Evolutionary conservation across 2,888 invertebrate genomes (phyloP).

Genomic region (Latheticus oryzae): DNA sequence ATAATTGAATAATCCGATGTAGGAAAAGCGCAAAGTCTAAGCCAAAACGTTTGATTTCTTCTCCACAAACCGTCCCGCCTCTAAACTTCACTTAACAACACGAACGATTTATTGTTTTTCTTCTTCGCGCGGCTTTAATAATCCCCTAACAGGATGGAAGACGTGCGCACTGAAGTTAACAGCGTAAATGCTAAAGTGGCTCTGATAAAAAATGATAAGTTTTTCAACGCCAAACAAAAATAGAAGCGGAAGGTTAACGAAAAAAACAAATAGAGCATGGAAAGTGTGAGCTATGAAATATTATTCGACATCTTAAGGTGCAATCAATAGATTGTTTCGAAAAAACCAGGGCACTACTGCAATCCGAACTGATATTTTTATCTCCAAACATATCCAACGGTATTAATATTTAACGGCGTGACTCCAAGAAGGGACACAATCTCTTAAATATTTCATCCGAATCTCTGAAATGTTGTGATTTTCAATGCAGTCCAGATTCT

Average conservation of each 20-base stretch:
- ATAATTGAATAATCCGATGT: slow-evolving; percentile 60
- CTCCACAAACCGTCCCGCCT: slow-evolving; percentile 8
- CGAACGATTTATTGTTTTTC: slow-evolving; percentile 38
- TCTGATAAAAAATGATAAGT: slow-evolving; percentile 9
- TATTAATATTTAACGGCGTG: slow-evolving; percentile 28
- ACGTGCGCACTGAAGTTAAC: slow-evolving; percentile 7
- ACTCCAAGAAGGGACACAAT: slow-evolving; percentile 22
- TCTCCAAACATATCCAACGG: slow-evolving; percentile 7
- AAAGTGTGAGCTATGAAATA: slow-evolving; percentile 49
- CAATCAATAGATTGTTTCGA: slow-evolving; percentile 22
- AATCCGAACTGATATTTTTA: slow-evolving; percentile 15
- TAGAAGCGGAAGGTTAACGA: slow-evolving; percentile 48
- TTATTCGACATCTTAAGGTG: slow-evolving; percentile 14
- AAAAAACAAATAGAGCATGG: slow-evolving; percentile 48
- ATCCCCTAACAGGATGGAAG: slow-evolving; percentile 26
- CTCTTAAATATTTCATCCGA: slow-evolving; percentile 31
- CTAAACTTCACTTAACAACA: slow-evolving; percentile 36
- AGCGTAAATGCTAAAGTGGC: slow-evolving; percentile 7
- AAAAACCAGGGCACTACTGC: slow-evolving; percentile 3
- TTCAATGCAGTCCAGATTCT: slow-evolving; percentile 23
- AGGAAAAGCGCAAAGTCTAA: slow-evolving; percentile 43
- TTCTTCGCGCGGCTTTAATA: slow-evolving; percentile 22
- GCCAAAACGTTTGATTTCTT: slow-evolving; percentile 36
- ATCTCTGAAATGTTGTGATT: slow-evolving; percentile 29
- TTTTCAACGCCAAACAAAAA: slow-evolving; percentile 45